Conservation (phyloP, 2,797 vertebrate genomes). For the Falco rusticolus region DNA sequence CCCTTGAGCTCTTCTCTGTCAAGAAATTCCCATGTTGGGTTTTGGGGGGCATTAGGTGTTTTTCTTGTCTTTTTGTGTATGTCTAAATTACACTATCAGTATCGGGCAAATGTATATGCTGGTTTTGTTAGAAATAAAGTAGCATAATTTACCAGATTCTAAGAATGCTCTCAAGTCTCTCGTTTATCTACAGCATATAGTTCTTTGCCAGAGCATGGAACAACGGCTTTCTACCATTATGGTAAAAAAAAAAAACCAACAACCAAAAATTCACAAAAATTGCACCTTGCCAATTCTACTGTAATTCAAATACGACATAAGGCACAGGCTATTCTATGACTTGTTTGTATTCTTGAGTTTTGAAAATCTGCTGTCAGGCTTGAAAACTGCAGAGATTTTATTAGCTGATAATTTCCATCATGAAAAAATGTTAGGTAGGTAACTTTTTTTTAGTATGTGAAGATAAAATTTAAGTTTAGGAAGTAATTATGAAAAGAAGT, state of each 20-base stretch:
- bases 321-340: not conserved
- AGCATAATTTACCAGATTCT: not conserved
- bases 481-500: not conserved
- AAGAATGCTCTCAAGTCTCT: not conserved
- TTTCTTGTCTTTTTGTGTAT: not conserved
- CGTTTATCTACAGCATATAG: not conserved
- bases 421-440: not conserved
- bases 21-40: not conserved
- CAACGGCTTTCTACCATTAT: not conserved
- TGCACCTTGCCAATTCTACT: constrained; percentile 2
- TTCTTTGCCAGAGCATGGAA: not conserved
- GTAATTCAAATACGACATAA: constrained; percentile 6
- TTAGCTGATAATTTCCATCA: constrained; percentile 11
- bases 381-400: constrained; percentile 10
- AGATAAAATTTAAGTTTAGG: not conserved
- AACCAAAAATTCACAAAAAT: constrained; percentile 32
- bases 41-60: not conserved
- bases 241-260: not conserved
- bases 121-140: not conserved
- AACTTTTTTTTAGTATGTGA: not conserved
- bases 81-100: not conserved
- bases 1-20: not conserved
- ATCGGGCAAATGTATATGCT: not conserved
- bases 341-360: not conserved
- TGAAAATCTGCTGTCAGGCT: not conserved